Evolutionary conservation across 2,888 invertebrate species (phyloP).

Genomic region (Temnothorax rugatulus): DNA sequence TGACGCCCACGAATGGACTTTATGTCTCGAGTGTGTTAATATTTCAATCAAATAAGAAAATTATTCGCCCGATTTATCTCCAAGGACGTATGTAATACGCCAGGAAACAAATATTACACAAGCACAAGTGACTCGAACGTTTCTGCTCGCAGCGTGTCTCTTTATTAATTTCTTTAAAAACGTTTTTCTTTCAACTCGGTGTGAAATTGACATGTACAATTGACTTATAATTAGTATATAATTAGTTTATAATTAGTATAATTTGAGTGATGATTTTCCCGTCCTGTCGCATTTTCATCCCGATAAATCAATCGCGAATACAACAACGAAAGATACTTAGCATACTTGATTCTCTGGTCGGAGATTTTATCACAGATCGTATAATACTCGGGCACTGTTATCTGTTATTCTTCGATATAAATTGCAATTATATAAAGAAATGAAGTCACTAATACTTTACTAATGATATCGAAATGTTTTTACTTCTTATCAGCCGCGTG

Average conservation of each 20-base stretch:
- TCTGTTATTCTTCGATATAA: background rate
- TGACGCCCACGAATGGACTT: constrained; percentile 33
- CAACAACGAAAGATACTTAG: constrained; percentile 10
- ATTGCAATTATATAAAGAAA: background rate
- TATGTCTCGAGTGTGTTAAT: constrained; percentile 32
- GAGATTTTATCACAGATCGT: background rate
- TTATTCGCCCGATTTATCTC: constrained; percentile 1
- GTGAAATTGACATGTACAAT: background rate
- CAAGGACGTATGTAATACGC: constrained; percentile 43
- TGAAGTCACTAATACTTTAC: background rate
- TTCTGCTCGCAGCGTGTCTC: constrained; percentile 33
- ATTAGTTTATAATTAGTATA: background rate
- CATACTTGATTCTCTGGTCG: background rate
- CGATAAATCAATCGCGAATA: background rate
- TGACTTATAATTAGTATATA: background rate
- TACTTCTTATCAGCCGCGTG: background rate
- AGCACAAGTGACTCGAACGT: background rate
- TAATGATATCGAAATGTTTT: background rate
- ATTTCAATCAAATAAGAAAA: constrained; percentile 40
- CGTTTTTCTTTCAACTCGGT: background rate
- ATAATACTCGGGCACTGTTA: background rate
- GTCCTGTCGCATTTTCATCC: background rate
- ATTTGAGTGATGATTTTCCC: background rate
- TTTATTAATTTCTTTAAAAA: constrained; percentile 51
- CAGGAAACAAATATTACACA: constrained; percentile 30